Evolutionary conservation across 1,140 invertebrate genomes (phyloP), one percentile per base, ranked within the genome.

Genomic region (Vanessa atalanta): DNA sequence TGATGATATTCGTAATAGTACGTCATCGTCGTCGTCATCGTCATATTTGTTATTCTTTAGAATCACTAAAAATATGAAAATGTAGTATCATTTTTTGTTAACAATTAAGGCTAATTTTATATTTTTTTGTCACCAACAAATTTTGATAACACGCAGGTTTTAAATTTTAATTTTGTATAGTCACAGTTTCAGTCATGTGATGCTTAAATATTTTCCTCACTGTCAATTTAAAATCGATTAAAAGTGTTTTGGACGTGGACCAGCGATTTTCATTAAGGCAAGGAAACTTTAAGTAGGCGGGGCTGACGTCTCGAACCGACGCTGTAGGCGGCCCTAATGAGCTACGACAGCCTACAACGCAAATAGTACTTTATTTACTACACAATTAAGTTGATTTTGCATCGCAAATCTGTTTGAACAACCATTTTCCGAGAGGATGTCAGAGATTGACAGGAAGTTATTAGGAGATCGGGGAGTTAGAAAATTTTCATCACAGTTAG

Each of bases 311-410:
- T 83, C 79, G 66, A 79, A 74, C 74, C 73, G 81, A 78, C 80
- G 77, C 77, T 79, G 80, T 78, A 86, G 82, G 82, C 83, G 80
- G 78, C 83, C 78, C 80, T 90, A 89, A 89, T 89, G 89, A 91
- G 82, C 77, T 69, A 60, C 78, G 68, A 76, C 64, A 71, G 63
- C 72, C 73, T 76, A 63, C 78, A 71, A 74, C 64, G 37, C 31
- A 81, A 85, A 67, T 77, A 73, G 75, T 83, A 55, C 81, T 76
- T 83, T 90, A 86, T 86, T 79, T 77, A 64, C 65, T 63, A 60
- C 55, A 15, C 0, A 11, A 43, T 78, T 82, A 81, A 72, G 79
- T 70, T 70, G 64, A 81, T 74, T 83, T 83, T 77, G 31, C 68
- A 75, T 71, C 51, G 74, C 68, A 76, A 76, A 61, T 67, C 53